Percentiles rank a stretch among this genome's conserved stretches.
Conservation (phyloP, 64 coral and sea anemone genomes). For the Pocillopora damicornis region DNA sequence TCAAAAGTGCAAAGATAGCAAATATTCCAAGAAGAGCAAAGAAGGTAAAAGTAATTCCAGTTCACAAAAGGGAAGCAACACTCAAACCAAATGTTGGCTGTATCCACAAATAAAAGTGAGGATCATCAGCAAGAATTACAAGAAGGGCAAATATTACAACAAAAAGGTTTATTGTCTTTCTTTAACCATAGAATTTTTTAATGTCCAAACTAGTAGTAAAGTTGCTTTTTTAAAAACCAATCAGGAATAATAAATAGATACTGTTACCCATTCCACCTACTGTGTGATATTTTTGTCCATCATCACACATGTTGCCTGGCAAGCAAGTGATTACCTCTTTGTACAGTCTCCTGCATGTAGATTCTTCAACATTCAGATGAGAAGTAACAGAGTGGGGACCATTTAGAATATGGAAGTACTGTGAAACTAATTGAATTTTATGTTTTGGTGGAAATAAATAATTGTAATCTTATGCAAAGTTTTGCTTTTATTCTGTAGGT, state of each 20-base stretch:
- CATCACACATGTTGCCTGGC: too few species aligned
- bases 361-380: too few species aligned
- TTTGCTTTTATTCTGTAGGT: slow-evolving; percentile 50
- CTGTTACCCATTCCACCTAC: too few species aligned
- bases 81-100: slow-evolving; percentile 67
- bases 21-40: slow-evolving; percentile 39
- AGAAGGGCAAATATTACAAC: slow-evolving; percentile 96
- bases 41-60: slow-evolving; percentile 18
- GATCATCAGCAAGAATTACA: slow-evolving; percentile 87
- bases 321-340: too few species aligned
- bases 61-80: slow-evolving; percentile 31
- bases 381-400: too few species aligned
- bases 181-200: not conserved
- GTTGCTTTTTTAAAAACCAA: not conserved
- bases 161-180: slow-evolving; percentile 50
- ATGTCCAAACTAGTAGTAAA: not conserved
- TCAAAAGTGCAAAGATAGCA: slow-evolving; percentile 1
- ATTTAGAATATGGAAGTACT: too few species aligned
- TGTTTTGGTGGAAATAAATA: too few species aligned
- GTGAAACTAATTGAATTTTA: too few species aligned
- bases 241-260: not conserved
- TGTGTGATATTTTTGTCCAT: too few species aligned
- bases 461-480: not conserved
- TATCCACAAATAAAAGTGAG: slow-evolving; percentile 83
- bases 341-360: too few species aligned